Percentiles rank a stretch among this genome's conserved stretches.
Conservation (phyloP, 2,113 vertebrate genomes). For the Marmota monax region DNA sequence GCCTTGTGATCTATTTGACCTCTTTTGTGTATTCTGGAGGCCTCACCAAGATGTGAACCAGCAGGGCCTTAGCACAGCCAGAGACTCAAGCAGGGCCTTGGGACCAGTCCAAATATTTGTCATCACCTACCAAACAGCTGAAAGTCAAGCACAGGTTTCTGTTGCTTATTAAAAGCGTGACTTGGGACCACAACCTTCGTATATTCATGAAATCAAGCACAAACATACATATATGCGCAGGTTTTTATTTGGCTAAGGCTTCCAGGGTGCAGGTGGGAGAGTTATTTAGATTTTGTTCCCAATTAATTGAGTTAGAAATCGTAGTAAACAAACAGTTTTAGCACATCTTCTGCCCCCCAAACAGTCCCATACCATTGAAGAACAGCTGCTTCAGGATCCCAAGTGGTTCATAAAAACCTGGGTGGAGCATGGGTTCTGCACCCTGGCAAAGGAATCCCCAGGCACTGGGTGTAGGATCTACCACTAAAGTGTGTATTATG, state of each 20-base stretch:
- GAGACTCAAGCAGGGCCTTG: constrained; percentile 55
- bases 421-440: not conserved
- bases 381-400: constrained; percentile 61
- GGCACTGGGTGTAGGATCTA: not conserved
- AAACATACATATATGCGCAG: not conserved
- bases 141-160: constrained; percentile 40
- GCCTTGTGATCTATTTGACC: constrained; percentile 64
- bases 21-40: constrained; percentile 73
- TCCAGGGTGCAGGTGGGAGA: constrained; percentile 64
- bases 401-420: not conserved
- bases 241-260: constrained; percentile 44
- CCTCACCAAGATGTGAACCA: constrained; percentile 66
- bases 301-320: constrained; percentile 69
- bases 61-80: constrained; percentile 69
- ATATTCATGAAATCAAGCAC: constrained; percentile 23
- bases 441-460: not conserved
- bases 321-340: constrained; percentile 71
- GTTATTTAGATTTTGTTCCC: constrained; percentile 57
- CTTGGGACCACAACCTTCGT: not conserved
- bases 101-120: constrained; percentile 51
- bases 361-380: constrained; percentile 19
- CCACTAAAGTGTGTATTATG: not conserved
- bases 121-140: constrained; percentile 44
- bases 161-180: not conserved
- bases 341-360: not conserved